Percentiles rank a stretch among this genome's conserved stretches.
These are phyloP conservation scores for Aphelenchoides fujianensis DNA, from an alignment of 1,140 invertebrate genomes.

Conservation along the genomic window DNA sequence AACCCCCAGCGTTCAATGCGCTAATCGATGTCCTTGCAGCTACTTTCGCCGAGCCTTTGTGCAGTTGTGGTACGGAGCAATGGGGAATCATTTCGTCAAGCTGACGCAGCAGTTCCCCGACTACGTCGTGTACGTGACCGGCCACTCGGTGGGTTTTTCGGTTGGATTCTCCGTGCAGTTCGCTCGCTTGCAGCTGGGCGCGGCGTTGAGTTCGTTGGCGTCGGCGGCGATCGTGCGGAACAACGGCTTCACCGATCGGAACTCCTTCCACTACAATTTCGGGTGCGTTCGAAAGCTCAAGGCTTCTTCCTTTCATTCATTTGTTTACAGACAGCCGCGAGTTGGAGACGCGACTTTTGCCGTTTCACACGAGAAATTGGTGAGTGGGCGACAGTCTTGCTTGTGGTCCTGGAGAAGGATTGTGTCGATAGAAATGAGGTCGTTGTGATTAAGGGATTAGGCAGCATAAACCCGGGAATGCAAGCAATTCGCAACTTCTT, in stretches of 20 bases:
- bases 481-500: too few relatives aligned
- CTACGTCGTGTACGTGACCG: not conserved
- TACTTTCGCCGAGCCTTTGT: not conserved
- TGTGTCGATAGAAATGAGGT: too few relatives aligned
- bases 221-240: not conserved
- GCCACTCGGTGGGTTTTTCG: slow-evolving; percentile 4
- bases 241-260: not conserved
- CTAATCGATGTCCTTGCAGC: not conserved
- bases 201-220: not conserved
- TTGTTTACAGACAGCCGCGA: slow-evolving; percentile 7
- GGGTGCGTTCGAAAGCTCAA: not conserved
- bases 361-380: not conserved
- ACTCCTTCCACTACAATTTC: slow-evolving; percentile 11
- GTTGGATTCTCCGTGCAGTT: not conserved
- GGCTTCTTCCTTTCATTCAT: not conserved
- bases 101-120: not conserved
- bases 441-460: too few relatives aligned
- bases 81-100: not conserved
- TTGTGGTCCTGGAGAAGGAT: too few relatives aligned
- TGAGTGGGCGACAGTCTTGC: not conserved
- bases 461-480: too few relatives aligned
- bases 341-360: slow-evolving; percentile 1
- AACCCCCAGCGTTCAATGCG: too few relatives aligned
- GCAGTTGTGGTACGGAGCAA: not conserved
- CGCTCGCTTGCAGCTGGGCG: not conserved